Conservation (phyloP, 2,888 invertebrate genomes). For the Cheilosia soror region DNA sequence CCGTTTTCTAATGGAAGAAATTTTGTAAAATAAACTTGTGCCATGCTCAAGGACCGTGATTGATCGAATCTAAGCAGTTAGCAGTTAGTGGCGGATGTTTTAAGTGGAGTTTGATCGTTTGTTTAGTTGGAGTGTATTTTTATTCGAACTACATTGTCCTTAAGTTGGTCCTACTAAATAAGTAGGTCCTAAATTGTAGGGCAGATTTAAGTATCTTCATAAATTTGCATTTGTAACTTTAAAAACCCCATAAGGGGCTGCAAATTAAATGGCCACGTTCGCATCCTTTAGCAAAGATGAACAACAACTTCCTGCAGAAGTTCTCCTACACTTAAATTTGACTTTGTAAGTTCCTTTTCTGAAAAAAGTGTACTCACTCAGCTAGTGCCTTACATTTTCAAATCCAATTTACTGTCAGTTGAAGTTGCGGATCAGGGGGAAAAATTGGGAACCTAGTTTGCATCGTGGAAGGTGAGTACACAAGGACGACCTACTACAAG, state of each 20-base stretch:
- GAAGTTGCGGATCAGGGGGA: neutral
- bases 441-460: slow-evolving; percentile 10
- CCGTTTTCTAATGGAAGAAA: slow-evolving; percentile 18
- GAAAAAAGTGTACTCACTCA: neutral
- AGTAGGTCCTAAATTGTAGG: no score
- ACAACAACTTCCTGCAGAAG: slow-evolving; percentile 13
- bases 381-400: slow-evolving; percentile 1
- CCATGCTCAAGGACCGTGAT: slow-evolving; percentile 32
- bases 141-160: neutral
- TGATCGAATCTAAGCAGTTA: slow-evolving; percentile 33
- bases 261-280: slow-evolving; percentile 20
- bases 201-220: neutral
- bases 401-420: slow-evolving; percentile 46
- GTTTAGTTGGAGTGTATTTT: neutral
- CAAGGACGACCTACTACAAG: slow-evolving; percentile 23
- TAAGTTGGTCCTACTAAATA: neutral
- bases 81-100: slow-evolving; percentile 9
- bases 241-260: neutral
- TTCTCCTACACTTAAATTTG: neutral
- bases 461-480: neutral
- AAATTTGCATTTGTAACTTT: neutral
- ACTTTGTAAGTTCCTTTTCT: neutral
- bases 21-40: slow-evolving; percentile 26
- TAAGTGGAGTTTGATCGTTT: slow-evolving; percentile 17
- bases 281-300: slow-evolving; percentile 16